A percentile compares a stretch with the other conserved stretches of the same genome.
Evolutionary conservation across 2,113 vertebrate genomes (phyloP).

Genomic region (Felis chaus): DNA sequence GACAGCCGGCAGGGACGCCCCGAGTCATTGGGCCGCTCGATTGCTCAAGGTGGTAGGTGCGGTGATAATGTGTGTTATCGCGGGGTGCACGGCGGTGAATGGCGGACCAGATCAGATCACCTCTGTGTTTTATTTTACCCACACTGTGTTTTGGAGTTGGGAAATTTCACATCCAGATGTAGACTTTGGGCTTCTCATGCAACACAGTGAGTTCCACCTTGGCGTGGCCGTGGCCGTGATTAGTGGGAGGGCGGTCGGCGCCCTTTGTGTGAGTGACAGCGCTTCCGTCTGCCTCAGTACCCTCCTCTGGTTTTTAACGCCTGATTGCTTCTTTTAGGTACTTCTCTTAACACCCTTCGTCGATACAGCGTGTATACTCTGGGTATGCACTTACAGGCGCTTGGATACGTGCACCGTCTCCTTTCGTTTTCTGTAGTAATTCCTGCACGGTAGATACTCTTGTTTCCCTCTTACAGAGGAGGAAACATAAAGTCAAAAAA

Average conservation of each 20-base stretch:
- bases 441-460: not conserved
- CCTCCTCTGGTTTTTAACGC: accelerated
- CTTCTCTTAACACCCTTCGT: too few species aligned
- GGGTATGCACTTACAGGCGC: accelerated
- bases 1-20: not conserved
- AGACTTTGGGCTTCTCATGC: not conserved
- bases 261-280: accelerated
- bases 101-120: not conserved
- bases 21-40: not conserved
- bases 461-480: not conserved
- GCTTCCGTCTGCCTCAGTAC: not conserved
- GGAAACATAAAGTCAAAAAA: not conserved
- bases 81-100: accelerated
- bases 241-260: accelerated
- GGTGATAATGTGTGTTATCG: not conserved
- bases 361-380: accelerated
- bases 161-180: not conserved
- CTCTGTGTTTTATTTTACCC: not conserved
- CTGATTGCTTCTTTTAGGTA: accelerated
- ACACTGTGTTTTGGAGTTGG: not conserved
- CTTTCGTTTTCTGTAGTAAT: not conserved
- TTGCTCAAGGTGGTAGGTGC: not conserved
- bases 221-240: accelerated
- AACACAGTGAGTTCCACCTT: accelerated
- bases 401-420: not conserved